Percentiles rank a stretch among this genome's conserved stretches.
These are phyloP conservation scores for Drosophila anomalata DNA, from an alignment of 2,888 invertebrate species.

Conservation along the genomic window DNA sequence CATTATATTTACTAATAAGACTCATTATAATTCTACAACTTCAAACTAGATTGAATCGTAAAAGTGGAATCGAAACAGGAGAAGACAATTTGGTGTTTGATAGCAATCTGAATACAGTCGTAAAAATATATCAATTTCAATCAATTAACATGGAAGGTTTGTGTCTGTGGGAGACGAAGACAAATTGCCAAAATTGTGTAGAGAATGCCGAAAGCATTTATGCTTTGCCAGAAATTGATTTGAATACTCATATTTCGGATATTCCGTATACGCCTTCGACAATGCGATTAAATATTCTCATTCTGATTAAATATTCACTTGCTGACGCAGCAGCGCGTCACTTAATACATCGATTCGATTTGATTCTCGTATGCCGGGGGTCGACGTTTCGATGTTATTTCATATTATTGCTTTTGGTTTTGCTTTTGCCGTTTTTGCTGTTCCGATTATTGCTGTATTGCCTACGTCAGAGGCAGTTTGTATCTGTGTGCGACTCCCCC, in stretches of 20 bases:
- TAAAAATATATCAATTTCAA: slow-evolving; percentile 29
- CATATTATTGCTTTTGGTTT: slow-evolving; percentile 39
- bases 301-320: slow-evolving; percentile 75
- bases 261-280: slow-evolving; percentile 55
- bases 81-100: slow-evolving; percentile 9
- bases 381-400: slow-evolving; percentile 35
- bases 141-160: slow-evolving; percentile 25
- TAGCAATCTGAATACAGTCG: slow-evolving; percentile 12
- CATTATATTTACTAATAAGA: not conserved
- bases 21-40: slow-evolving; percentile 9
- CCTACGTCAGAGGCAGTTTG: slow-evolving; percentile 65
- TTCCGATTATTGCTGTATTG: slow-evolving; percentile 52
- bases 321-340: slow-evolving; percentile 75
- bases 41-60: slow-evolving; percentile 14
- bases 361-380: slow-evolving; percentile 27
- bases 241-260: slow-evolving; percentile 59
- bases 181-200: slow-evolving; percentile 4
- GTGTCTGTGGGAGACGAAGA: slow-evolving; percentile 10
- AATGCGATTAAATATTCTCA: slow-evolving; percentile 64
- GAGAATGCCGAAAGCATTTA: not conserved
- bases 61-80: slow-evolving; percentile 8
- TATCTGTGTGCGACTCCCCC: slow-evolving; percentile 35
- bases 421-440: slow-evolving; percentile 32
- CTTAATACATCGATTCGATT: slow-evolving; percentile 44
- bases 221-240: slow-evolving; percentile 32